phyloP scores from a whole-genome alignment of 2,888 invertebrate genomes.

The Tetranychus piercei region DNA sequence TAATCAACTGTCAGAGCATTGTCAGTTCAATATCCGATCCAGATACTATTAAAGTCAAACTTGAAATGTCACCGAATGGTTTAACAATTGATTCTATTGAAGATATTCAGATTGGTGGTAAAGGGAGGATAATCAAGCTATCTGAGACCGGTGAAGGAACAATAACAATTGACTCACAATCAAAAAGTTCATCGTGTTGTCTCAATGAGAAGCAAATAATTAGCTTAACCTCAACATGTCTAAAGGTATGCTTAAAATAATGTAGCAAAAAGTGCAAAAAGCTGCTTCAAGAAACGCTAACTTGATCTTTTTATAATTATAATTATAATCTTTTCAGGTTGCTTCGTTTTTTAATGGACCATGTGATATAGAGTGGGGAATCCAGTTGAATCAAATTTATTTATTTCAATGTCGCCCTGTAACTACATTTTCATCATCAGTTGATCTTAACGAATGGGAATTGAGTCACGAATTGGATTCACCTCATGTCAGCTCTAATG shows the following conservation, averaged over 20 bases:
- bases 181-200: neutral
- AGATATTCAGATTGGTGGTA: conserved; percentile 12
- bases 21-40: conserved; percentile 60
- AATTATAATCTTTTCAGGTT: neutral
- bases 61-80: neutral
- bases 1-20: conserved; percentile 31
- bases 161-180: neutral
- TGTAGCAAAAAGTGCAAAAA: neutral
- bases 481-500: conserved; percentile 18
- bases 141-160: conserved; percentile 27
- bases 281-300: no score
- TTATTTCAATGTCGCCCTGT: conserved; percentile 59
- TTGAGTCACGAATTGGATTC: conserved; percentile 54
- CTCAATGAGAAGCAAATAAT: conserved; percentile 5
- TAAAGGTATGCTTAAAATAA: neutral
- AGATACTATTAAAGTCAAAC: conserved; percentile 41
- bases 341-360: neutral
- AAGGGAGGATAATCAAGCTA: conserved; percentile 12
- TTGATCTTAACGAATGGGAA: conserved; percentile 39
- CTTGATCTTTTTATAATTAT: neutral
- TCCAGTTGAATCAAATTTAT: conserved; percentile 37
- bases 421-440: conserved; percentile 44
- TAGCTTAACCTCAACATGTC: neutral
- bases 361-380: conserved; percentile 63
- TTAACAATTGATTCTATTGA: conserved; percentile 9